Evolutionary conservation across 2,888 invertebrate genomes (phyloP), one percentile per base, ranked within the genome.

Genomic region (Ectemnius lituratus): DNA sequence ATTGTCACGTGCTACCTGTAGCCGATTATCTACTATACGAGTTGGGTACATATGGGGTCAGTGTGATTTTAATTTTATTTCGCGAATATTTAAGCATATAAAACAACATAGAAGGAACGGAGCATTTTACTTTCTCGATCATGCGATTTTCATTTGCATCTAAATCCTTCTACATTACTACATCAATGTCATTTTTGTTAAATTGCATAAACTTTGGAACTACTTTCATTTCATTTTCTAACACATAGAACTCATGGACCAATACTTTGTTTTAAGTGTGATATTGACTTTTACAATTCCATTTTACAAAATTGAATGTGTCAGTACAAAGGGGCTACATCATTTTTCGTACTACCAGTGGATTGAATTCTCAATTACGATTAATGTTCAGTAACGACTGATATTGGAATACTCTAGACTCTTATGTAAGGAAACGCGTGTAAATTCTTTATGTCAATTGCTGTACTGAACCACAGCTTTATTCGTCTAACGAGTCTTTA

Each of bases 201-300:
- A 28, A 62, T 60, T 47, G 8, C 18, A 49, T 63, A 62, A 62
- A 62, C 14, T 70, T 64, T 2, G 20, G 16, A 18, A 57, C 47
- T 59, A 67, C 68, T 49, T 67, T 57, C 49, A 14, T 56, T 71
- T 65, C 59, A 18, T 67, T 28, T 63, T 65, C 58, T 37, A 67
- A 18, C 61, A 61, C 63, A 49, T 70, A 67, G 37, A 70, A 70
- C 57, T 73, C 45, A 58, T 46, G 37, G 62, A 69, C 27, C 20
- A 64, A 66, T 56, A 52, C 13, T 13, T 60, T 37, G 58, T 37
- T n/a, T 76, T 63, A 18, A 45, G 62, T 52, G 47, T 62, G 46
- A 62, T 67, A 58, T 62, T 52, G 62, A 65, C 46, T 59, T 18
- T 56, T 45, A 47, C 46, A 20, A 57, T 70, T 67, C 70, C 65